phyloP scores from a whole-genome alignment of 2,888 invertebrate species.

The Callyntrura guangdongensis region DNA sequence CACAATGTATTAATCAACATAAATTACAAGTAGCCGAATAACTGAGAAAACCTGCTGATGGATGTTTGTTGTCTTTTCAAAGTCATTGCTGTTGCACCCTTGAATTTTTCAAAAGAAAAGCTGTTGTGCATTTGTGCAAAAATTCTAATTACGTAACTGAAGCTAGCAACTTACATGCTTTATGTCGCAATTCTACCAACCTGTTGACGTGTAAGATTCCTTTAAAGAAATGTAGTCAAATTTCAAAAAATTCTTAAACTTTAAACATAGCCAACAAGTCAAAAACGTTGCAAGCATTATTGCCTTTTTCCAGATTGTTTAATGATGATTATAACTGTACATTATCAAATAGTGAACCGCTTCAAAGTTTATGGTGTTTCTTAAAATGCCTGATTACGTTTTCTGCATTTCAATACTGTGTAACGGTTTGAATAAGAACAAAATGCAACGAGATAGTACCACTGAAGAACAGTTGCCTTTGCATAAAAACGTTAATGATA shows the following conservation, averaged over 20 bases:
- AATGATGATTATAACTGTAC: too few species aligned
- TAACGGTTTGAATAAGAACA: too few species aligned
- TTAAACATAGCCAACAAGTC: too few species aligned
- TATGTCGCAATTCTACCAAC: conserved; percentile 13
- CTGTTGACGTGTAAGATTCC: not conserved
- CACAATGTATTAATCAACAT: conserved; percentile 39
- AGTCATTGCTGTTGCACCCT: conserved; percentile 67
- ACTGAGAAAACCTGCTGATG: conserved; percentile 53
- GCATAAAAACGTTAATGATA: too few species aligned
- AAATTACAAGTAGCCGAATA: conserved; percentile 44
- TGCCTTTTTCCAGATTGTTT: too few species aligned
- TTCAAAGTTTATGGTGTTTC: too few species aligned
- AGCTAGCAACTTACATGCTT: not conserved
- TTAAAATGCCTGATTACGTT: too few species aligned
- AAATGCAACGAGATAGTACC: too few species aligned
- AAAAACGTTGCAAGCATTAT: too few species aligned
- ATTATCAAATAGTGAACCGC: too few species aligned
- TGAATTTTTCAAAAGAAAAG: conserved; percentile 62
- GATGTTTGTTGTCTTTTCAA: conserved; percentile 60
- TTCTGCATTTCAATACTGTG: too few species aligned
- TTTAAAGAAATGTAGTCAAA: conserved; percentile 2
- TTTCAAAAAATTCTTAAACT: not conserved
- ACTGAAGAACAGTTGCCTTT: too few species aligned
- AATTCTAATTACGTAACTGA: conserved; percentile 17
- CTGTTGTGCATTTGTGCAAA: conserved; percentile 37